These are phyloP conservation scores for Hypotaenidia philippensis DNA, from an alignment of 2,797 vertebrate species.

Conservation along the genomic window DNA sequence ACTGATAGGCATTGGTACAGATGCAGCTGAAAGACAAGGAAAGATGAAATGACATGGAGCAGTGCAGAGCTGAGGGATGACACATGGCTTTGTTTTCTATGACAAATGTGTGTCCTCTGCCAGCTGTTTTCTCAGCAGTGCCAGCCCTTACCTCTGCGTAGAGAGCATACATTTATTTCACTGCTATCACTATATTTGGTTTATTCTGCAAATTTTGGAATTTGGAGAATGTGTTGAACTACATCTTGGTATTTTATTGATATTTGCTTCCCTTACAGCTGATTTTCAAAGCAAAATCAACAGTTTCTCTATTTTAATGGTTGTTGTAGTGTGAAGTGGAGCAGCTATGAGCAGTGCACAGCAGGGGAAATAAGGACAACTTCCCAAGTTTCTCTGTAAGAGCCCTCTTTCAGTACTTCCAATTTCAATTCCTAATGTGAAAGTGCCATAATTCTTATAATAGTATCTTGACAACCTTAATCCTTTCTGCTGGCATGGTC, in stretches of 20 bases:
- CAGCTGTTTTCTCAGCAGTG: accelerated
- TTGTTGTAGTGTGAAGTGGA: neutral
- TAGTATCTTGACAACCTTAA: conserved; percentile 15
- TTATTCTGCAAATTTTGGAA: neutral
- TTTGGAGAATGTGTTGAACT: neutral
- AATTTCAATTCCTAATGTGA: conserved; percentile 7
- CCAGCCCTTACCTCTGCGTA: neutral
- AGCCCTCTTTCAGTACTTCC: neutral
- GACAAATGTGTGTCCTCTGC: neutral
- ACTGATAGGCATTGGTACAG: neutral
- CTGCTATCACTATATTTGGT: neutral
- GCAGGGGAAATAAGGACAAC: neutral
- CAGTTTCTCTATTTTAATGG: neutral
- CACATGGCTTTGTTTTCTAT: neutral
- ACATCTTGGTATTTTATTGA: neutral
- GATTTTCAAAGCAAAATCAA: neutral
- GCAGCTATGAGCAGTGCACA: neutral
- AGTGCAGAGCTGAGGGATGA: neutral
- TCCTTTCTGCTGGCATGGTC: conserved; percentile 3
- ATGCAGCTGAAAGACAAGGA: neutral
- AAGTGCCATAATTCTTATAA: conserved; percentile 1
- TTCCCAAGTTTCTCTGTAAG: neutral
- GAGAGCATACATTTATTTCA: neutral
- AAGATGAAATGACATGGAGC: neutral
- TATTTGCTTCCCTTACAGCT: neutral